phyloP scores from a whole-genome alignment of 2,113 vertebrate species.

The Microcebus lehilahytsara region DNA sequence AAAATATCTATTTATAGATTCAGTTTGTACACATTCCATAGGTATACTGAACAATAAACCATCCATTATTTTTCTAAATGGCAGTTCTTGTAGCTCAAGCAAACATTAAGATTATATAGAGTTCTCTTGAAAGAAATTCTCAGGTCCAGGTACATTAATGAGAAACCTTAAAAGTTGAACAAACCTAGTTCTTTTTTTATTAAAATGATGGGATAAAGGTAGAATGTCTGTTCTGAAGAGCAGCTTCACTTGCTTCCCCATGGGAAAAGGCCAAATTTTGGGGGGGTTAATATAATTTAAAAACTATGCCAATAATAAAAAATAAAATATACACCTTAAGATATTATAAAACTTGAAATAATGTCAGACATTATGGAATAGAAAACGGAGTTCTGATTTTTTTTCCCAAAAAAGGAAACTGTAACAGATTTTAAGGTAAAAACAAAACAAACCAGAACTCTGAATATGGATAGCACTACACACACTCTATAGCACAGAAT shows the following conservation, averaged over 20 bases:
- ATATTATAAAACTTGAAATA: slow-evolving; percentile 71
- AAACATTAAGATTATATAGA: slow-evolving; percentile 17
- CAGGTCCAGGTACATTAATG: slow-evolving; percentile 3
- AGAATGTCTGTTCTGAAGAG: slow-evolving; percentile 34
- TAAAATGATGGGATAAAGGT: slow-evolving; percentile 15
- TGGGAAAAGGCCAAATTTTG: slow-evolving; percentile 56
- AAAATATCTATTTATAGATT: slow-evolving; percentile 46
- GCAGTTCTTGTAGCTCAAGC: slow-evolving; percentile 53
- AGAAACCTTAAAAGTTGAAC: slow-evolving; percentile 43
- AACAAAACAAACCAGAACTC: slow-evolving; percentile 32
- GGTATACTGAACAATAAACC: slow-evolving; percentile 1
- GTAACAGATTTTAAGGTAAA: slow-evolving; percentile 59
- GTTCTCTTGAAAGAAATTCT: neutral
- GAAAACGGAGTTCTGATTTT: slow-evolving; percentile 11
- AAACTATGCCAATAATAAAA: slow-evolving; percentile 70
- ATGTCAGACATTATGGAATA: slow-evolving; percentile 58
- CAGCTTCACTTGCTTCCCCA: neutral
- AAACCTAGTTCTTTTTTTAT: slow-evolving; percentile 10
- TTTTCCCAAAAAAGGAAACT: neutral
- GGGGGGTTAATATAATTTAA: slow-evolving; percentile 67
- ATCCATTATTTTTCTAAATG: slow-evolving; percentile 26
- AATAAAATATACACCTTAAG: slow-evolving; percentile 76
- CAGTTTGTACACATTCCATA: slow-evolving; percentile 51
- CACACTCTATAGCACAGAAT: slow-evolving; percentile 42
- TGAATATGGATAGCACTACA: neutral